Percentiles rank a stretch among this genome's conserved stretches.
phyloP scores from a whole-genome alignment of 2,113 vertebrate genomes.

The Cettia cetti region DNA sequence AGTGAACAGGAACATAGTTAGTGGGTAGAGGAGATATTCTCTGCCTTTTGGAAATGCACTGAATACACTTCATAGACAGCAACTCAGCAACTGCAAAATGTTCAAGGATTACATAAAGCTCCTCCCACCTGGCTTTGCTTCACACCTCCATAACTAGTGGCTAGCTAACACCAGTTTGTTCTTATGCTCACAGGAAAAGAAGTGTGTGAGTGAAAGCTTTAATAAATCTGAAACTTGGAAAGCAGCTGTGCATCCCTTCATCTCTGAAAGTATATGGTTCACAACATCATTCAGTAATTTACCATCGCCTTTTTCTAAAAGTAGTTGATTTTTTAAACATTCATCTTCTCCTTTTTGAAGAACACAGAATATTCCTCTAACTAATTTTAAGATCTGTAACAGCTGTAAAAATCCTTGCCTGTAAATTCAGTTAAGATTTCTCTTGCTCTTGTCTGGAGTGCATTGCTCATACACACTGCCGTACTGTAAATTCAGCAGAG shows the following conservation, averaged over 20 bases:
- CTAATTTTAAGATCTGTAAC: background rate
- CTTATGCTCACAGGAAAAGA: background rate
- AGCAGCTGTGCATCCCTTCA: background rate
- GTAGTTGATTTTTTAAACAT: background rate
- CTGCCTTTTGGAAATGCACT: background rate
- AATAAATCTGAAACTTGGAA: background rate
- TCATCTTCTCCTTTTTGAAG: background rate
- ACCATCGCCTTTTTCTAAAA: background rate
- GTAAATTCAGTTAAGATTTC: background rate
- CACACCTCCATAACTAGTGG: background rate
- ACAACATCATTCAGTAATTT: background rate
- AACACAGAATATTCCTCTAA: background rate
- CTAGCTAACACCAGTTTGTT: background rate
- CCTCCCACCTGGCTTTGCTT: background rate
- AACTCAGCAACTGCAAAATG: background rate
- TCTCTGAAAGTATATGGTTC: background rate
- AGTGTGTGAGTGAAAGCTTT: background rate
- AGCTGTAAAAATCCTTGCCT: background rate
- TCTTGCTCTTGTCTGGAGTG: background rate
- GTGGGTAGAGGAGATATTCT: background rate
- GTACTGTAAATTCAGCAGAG: slow-evolving; percentile 8
- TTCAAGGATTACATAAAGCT: background rate
- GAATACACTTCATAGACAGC: background rate
- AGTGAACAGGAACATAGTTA: background rate
- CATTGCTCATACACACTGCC: background rate